phyloP scores from a whole-genome alignment of 2,888 invertebrate genomes.

The Dendrolimus pini region DNA sequence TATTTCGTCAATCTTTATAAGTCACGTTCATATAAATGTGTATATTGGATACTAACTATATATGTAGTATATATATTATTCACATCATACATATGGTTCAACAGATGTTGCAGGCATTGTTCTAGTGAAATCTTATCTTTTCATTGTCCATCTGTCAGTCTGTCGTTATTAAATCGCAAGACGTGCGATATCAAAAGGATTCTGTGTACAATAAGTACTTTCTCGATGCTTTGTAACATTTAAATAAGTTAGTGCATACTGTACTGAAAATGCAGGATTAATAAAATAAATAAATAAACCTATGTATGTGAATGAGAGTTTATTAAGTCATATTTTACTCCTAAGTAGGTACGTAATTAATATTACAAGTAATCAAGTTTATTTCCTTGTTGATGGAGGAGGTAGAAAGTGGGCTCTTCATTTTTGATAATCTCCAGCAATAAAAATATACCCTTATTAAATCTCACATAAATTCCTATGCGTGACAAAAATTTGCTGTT shows the following conservation, averaged over 20 bases:
- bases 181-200: conserved; percentile 22
- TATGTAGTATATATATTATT: conserved; percentile 8
- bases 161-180: conserved; percentile 25
- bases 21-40: background rate
- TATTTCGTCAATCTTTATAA: background rate
- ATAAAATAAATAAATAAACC: background rate
- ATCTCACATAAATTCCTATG: no score
- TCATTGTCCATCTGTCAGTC: conserved; percentile 45
- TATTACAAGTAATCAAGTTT: no score
- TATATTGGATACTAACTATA: conserved; percentile 7
- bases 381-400: no score
- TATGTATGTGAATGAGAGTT: background rate
- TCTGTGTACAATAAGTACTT: conserved; percentile 1
- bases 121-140: conserved; percentile 56
- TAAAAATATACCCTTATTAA: no score
- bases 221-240: background rate
- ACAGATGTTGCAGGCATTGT: conserved; percentile 47
- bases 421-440: no score
- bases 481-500: no score
- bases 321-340: no score
- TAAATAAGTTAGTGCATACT: background rate
- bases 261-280: background rate
- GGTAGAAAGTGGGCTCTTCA: no score
- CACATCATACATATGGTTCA: conserved; percentile 13
- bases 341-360: background rate